phyloP scores from a whole-genome alignment of 2,888 invertebrate genomes.

The Agrilus biguttatus region DNA sequence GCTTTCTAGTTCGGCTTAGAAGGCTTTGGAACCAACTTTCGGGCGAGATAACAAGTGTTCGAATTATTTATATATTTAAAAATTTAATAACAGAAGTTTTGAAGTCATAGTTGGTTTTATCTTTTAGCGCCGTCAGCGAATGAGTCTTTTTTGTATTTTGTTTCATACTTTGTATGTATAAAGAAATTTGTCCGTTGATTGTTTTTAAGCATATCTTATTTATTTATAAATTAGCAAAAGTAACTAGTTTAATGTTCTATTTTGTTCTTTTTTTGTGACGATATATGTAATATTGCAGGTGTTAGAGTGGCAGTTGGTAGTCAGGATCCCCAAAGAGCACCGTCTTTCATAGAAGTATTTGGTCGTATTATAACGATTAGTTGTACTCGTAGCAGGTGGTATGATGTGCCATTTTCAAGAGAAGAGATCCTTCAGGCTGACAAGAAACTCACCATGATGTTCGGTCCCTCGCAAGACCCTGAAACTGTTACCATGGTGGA shows the following conservation, averaged over 20 bases:
- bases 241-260: neutral
- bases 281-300: constrained; percentile 42
- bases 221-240: neutral
- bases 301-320: constrained; percentile 74
- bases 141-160: too few species aligned
- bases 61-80: too few species aligned
- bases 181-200: too few species aligned
- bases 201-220: too few species aligned
- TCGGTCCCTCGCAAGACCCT: constrained; percentile 75
- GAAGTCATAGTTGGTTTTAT: too few species aligned
- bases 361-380: constrained; percentile 60
- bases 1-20: too few species aligned
- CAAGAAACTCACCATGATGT: constrained; percentile 71
- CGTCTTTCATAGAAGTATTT: constrained; percentile 61
- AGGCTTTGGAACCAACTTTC: too few species aligned
- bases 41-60: too few species aligned
- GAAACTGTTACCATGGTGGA: constrained; percentile 87
- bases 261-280: neutral
- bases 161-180: too few species aligned
- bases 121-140: too few species aligned
- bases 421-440: constrained; percentile 89
- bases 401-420: constrained; percentile 84
- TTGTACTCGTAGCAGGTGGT: constrained; percentile 76
- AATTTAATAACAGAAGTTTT: too few species aligned
- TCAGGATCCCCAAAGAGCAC: constrained; percentile 65